Conservation (phyloP, 2,113 vertebrate species). For the Proterorhinus semilunaris region DNA sequence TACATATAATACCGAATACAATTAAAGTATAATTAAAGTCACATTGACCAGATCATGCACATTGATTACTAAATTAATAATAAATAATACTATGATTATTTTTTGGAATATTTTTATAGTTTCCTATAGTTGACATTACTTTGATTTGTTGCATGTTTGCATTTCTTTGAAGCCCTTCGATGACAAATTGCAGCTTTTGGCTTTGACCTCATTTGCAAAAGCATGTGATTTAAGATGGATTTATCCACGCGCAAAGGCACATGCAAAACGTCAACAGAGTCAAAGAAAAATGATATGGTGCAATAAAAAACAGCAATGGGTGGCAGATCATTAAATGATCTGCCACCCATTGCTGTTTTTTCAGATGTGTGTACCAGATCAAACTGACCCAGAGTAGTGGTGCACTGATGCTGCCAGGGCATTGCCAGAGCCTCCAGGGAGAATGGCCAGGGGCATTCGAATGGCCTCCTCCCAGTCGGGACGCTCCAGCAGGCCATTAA, state of each 20-base stretch:
- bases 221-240: neutral
- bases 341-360: too few relatives aligned
- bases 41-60: too few relatives aligned
- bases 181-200: neutral
- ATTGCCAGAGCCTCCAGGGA: conserved; percentile 91
- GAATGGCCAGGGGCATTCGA: conserved; percentile 85
- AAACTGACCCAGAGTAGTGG: conserved; percentile 86
- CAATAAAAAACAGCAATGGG: neutral
- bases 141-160: too few relatives aligned
- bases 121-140: too few relatives aligned
- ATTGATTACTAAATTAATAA: too few relatives aligned
- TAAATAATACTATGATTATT: too few relatives aligned
- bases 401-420: conserved; percentile 90
- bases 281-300: neutral
- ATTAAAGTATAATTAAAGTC: too few relatives aligned
- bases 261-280: neutral
- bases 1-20: too few relatives aligned
- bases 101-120: too few relatives aligned
- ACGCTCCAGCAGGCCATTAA: conserved; percentile 92
- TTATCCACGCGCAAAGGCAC: neutral
- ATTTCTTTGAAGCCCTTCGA: neutral
- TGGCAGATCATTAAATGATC: neutral
- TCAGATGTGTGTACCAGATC: neutral
- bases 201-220: conserved; percentile 1
- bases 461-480: conserved; percentile 84